Evolutionary conservation across 2,888 invertebrate genomes (phyloP).

Genomic region (Bruchidius siliquastri): DNA sequence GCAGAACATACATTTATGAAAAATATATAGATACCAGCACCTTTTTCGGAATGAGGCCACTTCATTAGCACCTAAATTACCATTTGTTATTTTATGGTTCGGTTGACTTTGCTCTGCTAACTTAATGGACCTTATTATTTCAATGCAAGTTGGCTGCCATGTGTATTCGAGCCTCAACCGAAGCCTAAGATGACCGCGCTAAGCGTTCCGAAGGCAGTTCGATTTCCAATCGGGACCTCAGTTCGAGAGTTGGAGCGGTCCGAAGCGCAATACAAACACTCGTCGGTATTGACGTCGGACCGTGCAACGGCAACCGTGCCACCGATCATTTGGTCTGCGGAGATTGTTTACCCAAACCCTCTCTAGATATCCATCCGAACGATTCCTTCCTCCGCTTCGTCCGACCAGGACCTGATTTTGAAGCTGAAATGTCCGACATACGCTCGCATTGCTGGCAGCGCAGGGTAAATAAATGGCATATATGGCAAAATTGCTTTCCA

Average conservation of each 20-base stretch:
- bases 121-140: no score
- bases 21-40: no score
- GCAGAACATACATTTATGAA: no score
- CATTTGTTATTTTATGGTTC: no score
- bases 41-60: no score
- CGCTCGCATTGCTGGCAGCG: background rate
- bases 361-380: background rate
- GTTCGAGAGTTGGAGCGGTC: background rate
- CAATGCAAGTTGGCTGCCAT: no score
- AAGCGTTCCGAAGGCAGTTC: background rate
- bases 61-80: no score
- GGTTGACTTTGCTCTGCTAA: no score
- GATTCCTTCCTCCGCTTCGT: background rate
- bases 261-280: background rate
- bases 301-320: background rate
- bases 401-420: background rate
- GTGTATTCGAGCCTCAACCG: no score
- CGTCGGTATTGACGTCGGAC: background rate
- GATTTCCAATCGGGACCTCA: background rate
- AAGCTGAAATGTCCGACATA: background rate
- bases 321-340: slow-evolving; percentile 19
- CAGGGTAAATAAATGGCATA: background rate
- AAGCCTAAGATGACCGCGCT: background rate
- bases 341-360: slow-evolving; percentile 29
- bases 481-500: background rate